A percentile compares a stretch with the other conserved stretches of the same genome.
These are phyloP conservation scores for Amiota communis DNA, from an alignment of 2,888 invertebrate species.

Conservation along the genomic window DNA sequence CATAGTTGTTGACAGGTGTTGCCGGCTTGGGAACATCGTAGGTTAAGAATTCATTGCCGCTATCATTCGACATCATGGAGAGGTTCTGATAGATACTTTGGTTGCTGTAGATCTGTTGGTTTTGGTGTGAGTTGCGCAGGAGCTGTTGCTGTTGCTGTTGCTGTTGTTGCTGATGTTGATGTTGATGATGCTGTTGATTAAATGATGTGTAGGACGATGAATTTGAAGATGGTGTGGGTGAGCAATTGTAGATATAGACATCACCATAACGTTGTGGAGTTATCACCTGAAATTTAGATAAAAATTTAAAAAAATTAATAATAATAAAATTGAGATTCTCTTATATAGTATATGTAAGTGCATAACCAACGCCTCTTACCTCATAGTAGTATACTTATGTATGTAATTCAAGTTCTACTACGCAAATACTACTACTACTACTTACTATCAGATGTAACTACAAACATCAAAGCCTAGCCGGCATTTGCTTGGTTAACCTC, in stretches of 20 bases:
- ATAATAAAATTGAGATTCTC: background rate
- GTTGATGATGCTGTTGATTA: slow-evolving; percentile 35
- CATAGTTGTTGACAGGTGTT: slow-evolving; percentile 75
- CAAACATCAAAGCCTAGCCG: background rate
- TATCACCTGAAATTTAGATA: slow-evolving; percentile 76
- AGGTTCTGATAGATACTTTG: slow-evolving; percentile 69
- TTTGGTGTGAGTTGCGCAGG: slow-evolving; percentile 40
- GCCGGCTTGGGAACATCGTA: slow-evolving; percentile 79
- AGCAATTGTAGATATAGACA: slow-evolving; percentile 81
- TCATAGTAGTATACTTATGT: background rate
- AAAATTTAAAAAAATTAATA: slow-evolving; percentile 26
- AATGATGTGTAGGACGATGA: slow-evolving; percentile 31
- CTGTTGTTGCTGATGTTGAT: slow-evolving; percentile 33
- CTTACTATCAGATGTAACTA: no score
- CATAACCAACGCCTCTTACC: background rate
- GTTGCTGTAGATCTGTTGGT: slow-evolving; percentile 63
- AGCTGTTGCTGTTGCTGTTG: slow-evolving; percentile 27
- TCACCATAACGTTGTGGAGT: slow-evolving; percentile 83
- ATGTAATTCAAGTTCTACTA: background rate
- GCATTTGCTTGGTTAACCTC: slow-evolving; percentile 1
- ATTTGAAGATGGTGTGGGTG: slow-evolving; percentile 44
- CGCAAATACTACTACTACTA: background rate
- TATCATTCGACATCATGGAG: slow-evolving; percentile 59
- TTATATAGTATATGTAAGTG: no score
- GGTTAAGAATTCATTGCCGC: slow-evolving; percentile 66